A percentile compares a stretch with the other conserved stretches of the same genome.
Evolutionary conservation across 2,888 invertebrate genomes (phyloP).

Genomic region (Hartigia nigra): DNA sequence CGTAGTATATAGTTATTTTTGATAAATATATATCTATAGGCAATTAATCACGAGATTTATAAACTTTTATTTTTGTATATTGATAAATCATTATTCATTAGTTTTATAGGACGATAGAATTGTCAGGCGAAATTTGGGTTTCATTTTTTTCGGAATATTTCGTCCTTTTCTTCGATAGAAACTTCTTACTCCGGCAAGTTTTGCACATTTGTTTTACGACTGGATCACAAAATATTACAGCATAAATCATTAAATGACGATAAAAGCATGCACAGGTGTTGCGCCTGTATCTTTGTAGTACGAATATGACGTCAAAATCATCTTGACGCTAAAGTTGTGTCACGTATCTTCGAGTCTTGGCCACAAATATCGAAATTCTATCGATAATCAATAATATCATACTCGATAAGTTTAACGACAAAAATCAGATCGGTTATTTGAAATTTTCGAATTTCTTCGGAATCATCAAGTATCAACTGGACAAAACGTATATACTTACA

Average conservation of each 20-base stretch:
- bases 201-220: neutral
- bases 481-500: neutral
- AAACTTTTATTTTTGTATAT: neutral
- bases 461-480: neutral
- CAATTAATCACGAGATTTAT: neutral
- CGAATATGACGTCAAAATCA: neutral
- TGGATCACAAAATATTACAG: neutral
- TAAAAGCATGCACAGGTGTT: neutral
- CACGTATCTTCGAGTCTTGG: neutral
- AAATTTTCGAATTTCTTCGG: neutral
- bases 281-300: neutral
- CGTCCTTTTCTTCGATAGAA: neutral
- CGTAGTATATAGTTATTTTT: neutral
- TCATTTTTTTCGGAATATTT: too few species aligned
- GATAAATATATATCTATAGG: neutral
- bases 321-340: neutral
- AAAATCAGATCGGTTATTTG: neutral
- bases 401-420: neutral
- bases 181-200: neutral
- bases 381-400: neutral
- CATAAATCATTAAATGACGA: neutral
- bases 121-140: too few species aligned
- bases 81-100: neutral
- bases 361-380: neutral
- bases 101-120: neutral